phyloP scores from a whole-genome alignment of 2,113 vertebrate species.

The Neofelis nebulosa region DNA sequence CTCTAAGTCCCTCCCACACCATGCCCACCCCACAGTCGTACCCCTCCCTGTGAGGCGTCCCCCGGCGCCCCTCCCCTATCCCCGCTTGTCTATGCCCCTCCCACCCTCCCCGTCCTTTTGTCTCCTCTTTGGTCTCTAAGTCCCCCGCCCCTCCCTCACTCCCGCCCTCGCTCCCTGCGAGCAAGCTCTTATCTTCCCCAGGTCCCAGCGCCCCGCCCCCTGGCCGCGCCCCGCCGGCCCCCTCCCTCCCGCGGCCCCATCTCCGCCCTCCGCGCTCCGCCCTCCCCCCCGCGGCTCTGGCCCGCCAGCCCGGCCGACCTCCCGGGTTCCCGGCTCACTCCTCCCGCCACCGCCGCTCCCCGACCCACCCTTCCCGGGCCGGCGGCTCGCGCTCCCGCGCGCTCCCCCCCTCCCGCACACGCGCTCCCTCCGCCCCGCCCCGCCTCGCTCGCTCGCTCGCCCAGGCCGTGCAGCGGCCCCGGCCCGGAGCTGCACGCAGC shows the following conservation, averaged over 20 bases:
- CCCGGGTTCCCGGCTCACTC: slow-evolving; percentile 36
- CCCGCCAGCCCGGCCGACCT: slow-evolving; percentile 29
- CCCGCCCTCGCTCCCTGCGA: slow-evolving; percentile 57
- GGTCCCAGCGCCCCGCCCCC: slow-evolving; percentile 57
- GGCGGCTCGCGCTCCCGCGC: not conserved
- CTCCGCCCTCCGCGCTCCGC: slow-evolving; percentile 50
- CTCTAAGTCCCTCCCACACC: slow-evolving; percentile 59
- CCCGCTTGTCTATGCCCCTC: slow-evolving; percentile 51
- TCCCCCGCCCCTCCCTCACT: slow-evolving; percentile 65
- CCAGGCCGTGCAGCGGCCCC: slow-evolving; percentile 74
- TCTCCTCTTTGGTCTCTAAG: slow-evolving; percentile 73
- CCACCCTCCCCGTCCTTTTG: slow-evolving; percentile 69
- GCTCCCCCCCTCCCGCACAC: not conserved
- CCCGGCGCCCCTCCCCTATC: slow-evolving; percentile 52
- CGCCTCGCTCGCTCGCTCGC: not conserved
- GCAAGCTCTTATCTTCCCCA: slow-evolving; percentile 63
- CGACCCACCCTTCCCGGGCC: slow-evolving; percentile 59
- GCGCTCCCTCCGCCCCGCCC: slow-evolving; percentile 28
- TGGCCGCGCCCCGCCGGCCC: slow-evolving; percentile 63
- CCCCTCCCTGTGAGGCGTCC: slow-evolving; percentile 43
- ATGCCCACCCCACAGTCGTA: not conserved
- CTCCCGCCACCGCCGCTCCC: slow-evolving; percentile 29
- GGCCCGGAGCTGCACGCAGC: slow-evolving; percentile 63
- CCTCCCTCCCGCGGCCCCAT: slow-evolving; percentile 40
- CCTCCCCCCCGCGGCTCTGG: not conserved